Base-by-base conservation (phyloP, 2,113 vertebrate species). In the Periophthalmus modestus region DNA sequence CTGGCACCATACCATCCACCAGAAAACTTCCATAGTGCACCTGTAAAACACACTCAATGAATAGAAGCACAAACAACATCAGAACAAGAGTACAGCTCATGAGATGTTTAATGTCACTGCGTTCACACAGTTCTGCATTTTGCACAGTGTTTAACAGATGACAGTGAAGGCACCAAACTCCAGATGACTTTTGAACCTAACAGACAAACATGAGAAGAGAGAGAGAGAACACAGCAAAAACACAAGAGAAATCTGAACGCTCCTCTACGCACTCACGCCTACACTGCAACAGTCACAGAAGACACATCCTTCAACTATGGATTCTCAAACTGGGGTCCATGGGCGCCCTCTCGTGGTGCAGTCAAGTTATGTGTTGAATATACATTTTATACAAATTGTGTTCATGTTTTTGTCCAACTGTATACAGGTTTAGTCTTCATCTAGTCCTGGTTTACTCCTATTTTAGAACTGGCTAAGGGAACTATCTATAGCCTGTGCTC, bases 111-210 rank as follows among this genome's bases (percentile, higher is more conserved):
- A 85, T 91, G 71, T 71, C 72, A 9, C 74, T 67, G 70, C 39
- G 62, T 43, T 72, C 75, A 88, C 78, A 83, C 59, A 78, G 74
- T 36, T 84, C 82, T 84, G 88, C 84, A 88, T 88, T 84, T 83
- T 75, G 82, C 83, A 85, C 86, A 89, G 82, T 83, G 83, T 73
- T 83, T 77, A 75, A 89, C 83, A 91, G 80, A 88, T 80, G 65
- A 85, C 80, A 89, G 82, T 77, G 79, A 90, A 91, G 90, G 90
- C 84, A 91, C 88, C 69, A 79, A 85, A 89, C 87, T 81, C 87
- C 76, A 85, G 82, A 85, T 82, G 43, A 85, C 79, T 80, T 82
- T 9, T 76, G 78, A 33, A 16, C 77, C 82, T 80, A 74, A 73
- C 77, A 5, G 78, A 86, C 81, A n/a, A 24, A 52, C 39, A 43